phyloP scores from a whole-genome alignment of 2,888 invertebrate species.

The Trachelus troglodyta region DNA sequence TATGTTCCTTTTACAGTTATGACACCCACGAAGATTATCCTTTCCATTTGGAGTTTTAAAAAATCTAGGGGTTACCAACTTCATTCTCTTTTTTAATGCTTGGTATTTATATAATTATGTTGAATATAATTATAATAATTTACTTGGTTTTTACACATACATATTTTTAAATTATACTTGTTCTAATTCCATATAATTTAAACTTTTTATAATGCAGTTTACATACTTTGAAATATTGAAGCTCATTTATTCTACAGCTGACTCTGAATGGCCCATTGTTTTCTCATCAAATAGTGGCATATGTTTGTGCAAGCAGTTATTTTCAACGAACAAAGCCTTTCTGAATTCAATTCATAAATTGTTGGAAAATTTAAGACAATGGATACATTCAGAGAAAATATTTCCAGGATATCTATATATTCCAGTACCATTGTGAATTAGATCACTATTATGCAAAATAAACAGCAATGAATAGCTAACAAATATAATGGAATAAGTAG shows the following conservation, averaged over 20 bases:
- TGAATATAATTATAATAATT: background rate
- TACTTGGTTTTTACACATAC: too few relatives aligned
- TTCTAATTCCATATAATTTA: background rate
- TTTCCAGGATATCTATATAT: too few relatives aligned
- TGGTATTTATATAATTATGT: background rate
- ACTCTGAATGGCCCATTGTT: background rate
- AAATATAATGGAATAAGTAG: background rate
- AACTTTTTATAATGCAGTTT: background rate
- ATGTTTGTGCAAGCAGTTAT: background rate
- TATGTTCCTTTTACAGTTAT: constrained; percentile 48
- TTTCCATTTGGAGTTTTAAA: constrained; percentile 64
- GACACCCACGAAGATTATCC: constrained; percentile 68
- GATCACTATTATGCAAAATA: background rate
- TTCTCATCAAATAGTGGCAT: background rate
- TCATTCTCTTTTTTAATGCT: background rate
- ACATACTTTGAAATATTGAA: background rate
- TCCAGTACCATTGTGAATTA: background rate
- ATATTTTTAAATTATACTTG: background rate
- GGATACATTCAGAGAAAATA: too few relatives aligned
- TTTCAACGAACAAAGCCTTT: background rate
- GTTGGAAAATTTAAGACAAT: background rate
- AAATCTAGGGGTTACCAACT: background rate
- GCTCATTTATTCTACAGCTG: background rate
- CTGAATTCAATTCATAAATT: background rate
- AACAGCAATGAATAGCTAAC: background rate